phyloP scores from a whole-genome alignment of 2,888 invertebrate species.

The Protula sp. region DNA sequence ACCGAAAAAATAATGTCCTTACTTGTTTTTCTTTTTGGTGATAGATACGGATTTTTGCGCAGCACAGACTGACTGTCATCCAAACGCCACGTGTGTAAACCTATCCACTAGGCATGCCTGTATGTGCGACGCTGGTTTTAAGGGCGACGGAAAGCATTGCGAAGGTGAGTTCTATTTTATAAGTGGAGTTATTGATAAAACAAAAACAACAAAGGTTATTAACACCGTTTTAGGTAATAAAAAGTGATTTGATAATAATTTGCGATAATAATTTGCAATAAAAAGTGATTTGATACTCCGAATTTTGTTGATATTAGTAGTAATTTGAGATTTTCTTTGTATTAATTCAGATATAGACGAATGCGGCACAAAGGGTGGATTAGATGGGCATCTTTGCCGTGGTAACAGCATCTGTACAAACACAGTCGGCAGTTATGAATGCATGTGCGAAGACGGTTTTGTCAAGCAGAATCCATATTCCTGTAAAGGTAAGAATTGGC shows the following conservation, averaged over 20 bases:
- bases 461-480: slow-evolving; percentile 1
- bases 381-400: slow-evolving; percentile 13
- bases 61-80: slow-evolving; percentile 82
- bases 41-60: too few species aligned
- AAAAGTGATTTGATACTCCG: too few species aligned
- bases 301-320: too few species aligned
- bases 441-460: slow-evolving; percentile 19
- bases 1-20: too few species aligned
- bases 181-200: neutral
- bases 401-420: slow-evolving; percentile 16
- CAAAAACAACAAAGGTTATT: too few species aligned
- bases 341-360: slow-evolving; percentile 19
- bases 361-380: slow-evolving; percentile 12
- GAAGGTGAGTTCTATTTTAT: slow-evolving; percentile 48
- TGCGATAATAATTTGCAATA: too few species aligned
- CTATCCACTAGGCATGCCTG: slow-evolving; percentile 81
- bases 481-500: slow-evolving; percentile 16
- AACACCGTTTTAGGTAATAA: too few species aligned
- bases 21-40: too few species aligned
- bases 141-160: slow-evolving; percentile 68
- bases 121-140: slow-evolving; percentile 82
- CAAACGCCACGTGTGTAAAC: slow-evolving; percentile 86
- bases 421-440: slow-evolving; percentile 15
- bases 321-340: neutral
- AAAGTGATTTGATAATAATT: too few species aligned